Conservation (phyloP, 92 coral and sea anemone species). For the Porites divaricata region DNA sequence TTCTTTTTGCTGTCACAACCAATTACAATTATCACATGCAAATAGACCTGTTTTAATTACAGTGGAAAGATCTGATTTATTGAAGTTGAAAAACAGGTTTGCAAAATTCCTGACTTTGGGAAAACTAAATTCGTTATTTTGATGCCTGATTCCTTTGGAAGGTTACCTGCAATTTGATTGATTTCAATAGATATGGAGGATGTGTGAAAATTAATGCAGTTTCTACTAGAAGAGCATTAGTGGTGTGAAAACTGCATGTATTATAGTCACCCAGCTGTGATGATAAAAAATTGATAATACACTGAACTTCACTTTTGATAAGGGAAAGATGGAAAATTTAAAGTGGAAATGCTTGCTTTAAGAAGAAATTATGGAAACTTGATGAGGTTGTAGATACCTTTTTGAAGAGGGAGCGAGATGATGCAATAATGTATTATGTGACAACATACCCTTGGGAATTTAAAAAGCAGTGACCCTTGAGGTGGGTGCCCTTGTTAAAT, state of each 20-base stretch:
- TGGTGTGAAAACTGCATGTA: neutral
- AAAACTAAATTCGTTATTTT: neutral
- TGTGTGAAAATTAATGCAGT: neutral
- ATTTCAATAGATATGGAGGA: neutral
- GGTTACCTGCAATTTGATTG: neutral
- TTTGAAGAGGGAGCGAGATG: neutral
- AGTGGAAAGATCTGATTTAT: neutral
- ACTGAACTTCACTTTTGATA: no score
- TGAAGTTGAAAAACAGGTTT: no score
- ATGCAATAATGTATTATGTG: neutral
- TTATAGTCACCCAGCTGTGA: no score
- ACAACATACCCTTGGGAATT: neutral
- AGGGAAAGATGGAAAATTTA: neutral
- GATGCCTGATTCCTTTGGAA: neutral
- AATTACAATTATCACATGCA: conserved; percentile 8
- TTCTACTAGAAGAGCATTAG: neutral
- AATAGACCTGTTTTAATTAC: neutral
- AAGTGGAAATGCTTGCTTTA: neutral
- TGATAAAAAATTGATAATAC: no score
- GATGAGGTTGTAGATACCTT: neutral
- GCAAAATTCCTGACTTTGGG: neutral
- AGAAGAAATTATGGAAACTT: neutral
- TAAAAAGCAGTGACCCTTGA: neutral
- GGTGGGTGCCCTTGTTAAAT: neutral
- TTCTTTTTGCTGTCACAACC: neutral